Evolutionary conservation across 2,113 vertebrate species (phyloP).

Genomic region (Elgaria multicarinata): DNA sequence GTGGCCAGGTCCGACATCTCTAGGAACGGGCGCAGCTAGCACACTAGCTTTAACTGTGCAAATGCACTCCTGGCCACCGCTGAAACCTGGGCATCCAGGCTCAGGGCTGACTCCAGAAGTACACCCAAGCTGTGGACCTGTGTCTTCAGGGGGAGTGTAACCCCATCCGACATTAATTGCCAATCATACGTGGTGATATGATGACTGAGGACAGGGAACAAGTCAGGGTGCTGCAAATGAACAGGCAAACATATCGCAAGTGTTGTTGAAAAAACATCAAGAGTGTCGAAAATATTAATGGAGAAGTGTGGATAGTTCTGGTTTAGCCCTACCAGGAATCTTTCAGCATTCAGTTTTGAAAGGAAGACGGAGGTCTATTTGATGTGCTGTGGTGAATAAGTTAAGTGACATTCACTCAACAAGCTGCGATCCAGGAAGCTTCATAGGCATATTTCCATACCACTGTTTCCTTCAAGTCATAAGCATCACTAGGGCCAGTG

Average conservation of each 20-base stretch:
- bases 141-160: too few relatives aligned
- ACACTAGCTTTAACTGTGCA: too few relatives aligned
- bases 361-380: too few relatives aligned
- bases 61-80: too few relatives aligned
- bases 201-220: not conserved
- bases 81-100: too few relatives aligned
- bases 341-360: conserved; percentile 52
- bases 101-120: too few relatives aligned
- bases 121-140: too few relatives aligned
- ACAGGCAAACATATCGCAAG: not conserved
- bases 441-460: conserved; percentile 63
- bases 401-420: too few relatives aligned
- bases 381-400: too few relatives aligned
- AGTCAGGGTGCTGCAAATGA: not conserved
- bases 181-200: not conserved
- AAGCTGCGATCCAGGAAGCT: conserved; percentile 58
- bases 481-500: conserved; percentile 44
- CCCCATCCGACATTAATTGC: too few relatives aligned
- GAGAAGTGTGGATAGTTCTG: not conserved
- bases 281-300: not conserved
- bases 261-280: not conserved
- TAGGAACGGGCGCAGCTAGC: too few relatives aligned
- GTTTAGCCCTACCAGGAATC: not conserved
- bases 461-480: conserved; percentile 55
- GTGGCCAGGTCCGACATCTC: too few relatives aligned